These are phyloP conservation scores for Actinopyga echinites DNA, from an alignment of 53 echinoderm and acorn worm genomes.

Conservation along the genomic window DNA sequence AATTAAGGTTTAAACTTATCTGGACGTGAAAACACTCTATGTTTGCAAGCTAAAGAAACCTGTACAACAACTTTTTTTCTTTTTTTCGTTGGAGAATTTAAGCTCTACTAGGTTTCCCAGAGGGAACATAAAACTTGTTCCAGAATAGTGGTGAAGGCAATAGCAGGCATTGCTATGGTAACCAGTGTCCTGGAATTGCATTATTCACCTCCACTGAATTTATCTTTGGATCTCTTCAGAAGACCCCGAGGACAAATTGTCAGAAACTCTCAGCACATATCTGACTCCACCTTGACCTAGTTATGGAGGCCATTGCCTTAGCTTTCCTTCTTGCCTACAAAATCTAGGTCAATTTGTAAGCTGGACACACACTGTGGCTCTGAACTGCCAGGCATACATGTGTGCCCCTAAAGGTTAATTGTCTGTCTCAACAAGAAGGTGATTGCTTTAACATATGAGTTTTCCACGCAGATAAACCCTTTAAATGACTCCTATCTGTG, in stretches of 20 bases:
- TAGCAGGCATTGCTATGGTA: slow-evolving; percentile 6
- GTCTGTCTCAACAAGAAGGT: slow-evolving; percentile 27
- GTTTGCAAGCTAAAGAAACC: too few relatives aligned
- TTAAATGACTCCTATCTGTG: too few relatives aligned
- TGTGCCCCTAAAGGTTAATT: slow-evolving; percentile 39
- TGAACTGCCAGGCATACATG: slow-evolving; percentile 23
- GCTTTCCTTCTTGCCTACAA: background rate
- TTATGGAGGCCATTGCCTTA: slow-evolving; percentile 33
- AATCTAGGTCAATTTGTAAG: slow-evolving; percentile 34
- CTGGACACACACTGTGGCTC: slow-evolving; percentile 20
- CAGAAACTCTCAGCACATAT: background rate
- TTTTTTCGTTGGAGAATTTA: too few relatives aligned
- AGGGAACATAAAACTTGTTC: slow-evolving; percentile 31
- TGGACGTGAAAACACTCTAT: too few relatives aligned
- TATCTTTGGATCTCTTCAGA: slow-evolving; percentile 28
- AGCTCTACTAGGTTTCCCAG: background rate
- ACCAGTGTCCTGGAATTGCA: slow-evolving; percentile 7
- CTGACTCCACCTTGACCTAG: slow-evolving; percentile 24
- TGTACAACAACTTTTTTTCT: too few relatives aligned
- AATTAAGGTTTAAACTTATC: too few relatives aligned
- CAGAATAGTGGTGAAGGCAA: background rate
- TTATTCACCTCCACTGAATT: slow-evolving; percentile 24
- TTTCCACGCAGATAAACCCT: slow-evolving; percentile 9
- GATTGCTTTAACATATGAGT: slow-evolving; percentile 30
- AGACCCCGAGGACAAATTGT: slow-evolving; percentile 33